Evolutionary conservation across 2,113 vertebrate species (phyloP).

Genomic region (Dendrocopos noguchii): DNA sequence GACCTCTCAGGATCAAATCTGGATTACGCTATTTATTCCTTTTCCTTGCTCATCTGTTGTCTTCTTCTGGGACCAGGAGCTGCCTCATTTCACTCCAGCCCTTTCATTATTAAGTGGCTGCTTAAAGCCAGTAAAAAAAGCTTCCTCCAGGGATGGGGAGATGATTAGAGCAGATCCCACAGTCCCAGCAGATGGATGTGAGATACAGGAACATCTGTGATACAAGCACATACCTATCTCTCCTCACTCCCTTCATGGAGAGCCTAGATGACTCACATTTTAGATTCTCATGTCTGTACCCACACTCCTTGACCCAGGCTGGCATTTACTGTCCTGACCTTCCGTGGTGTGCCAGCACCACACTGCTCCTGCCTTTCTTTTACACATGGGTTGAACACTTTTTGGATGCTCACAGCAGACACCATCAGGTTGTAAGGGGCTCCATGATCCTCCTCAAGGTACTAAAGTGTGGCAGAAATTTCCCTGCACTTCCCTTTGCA

Average conservation of each 20-base stretch:
- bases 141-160: not conserved
- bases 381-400: not conserved
- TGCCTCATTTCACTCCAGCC: not conserved
- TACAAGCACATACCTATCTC: not conserved
- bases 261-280: not conserved
- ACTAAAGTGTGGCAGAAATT: not conserved
- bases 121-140: not conserved
- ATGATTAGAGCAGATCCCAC: not conserved
- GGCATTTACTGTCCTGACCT: not conserved
- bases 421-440: not conserved
- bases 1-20: not conserved
- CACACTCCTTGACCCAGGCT: not conserved
- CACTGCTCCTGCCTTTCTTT: not conserved
- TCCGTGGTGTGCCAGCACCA: not conserved
- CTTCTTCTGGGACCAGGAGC: not conserved
- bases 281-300: not conserved
- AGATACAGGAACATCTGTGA: not conserved
- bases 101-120: not conserved
- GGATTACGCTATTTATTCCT: not conserved
- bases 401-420: not conserved
- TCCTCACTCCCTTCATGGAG: not conserved
- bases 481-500: not conserved
- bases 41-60: rapidly evolving
- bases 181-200: not conserved
- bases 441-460: not conserved